A percentile compares a stretch with the other conserved stretches of the same genome.
phyloP scores from a whole-genome alignment of 2,888 invertebrate genomes.

The Cryptocephalus primarius region DNA sequence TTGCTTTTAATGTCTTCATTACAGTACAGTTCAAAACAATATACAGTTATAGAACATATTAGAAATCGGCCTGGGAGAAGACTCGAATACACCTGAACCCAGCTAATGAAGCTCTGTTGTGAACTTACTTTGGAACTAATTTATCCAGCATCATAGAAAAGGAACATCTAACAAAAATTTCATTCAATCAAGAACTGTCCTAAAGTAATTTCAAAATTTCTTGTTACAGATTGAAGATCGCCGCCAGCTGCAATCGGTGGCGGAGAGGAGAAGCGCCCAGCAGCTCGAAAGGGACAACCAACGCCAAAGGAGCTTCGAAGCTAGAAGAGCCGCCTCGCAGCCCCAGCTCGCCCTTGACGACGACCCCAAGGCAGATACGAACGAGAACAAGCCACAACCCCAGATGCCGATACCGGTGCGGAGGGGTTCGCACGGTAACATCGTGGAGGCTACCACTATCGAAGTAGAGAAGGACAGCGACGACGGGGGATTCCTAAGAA shows the following conservation, averaged over 20 bases:
- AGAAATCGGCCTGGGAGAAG: no score
- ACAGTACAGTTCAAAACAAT: no score
- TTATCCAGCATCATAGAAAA: no score
- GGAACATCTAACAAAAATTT: no score
- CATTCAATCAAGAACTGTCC: no score
- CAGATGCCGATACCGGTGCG: conserved; percentile 32
- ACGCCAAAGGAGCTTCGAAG: conserved; percentile 47
- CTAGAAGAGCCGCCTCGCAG: conserved; percentile 52
- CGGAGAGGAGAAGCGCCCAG: conserved; percentile 49
- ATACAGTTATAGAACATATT: no score
- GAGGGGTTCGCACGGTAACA: conserved; percentile 50
- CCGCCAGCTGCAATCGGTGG: conserved; percentile 15
- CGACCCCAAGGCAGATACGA: conserved; percentile 25
- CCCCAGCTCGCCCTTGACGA: conserved; percentile 52
- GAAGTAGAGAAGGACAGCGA: conserved; percentile 28
- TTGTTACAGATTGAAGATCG: conserved; percentile 4
- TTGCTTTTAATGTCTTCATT: no score
- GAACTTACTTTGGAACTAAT: no score
- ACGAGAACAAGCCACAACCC: conserved; percentile 26
- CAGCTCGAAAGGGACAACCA: conserved; percentile 50
- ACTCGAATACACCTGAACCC: no score
- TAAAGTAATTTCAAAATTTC: no score
- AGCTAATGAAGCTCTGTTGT: no score
- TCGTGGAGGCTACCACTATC: conserved; percentile 36
- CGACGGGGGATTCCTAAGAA: conserved; percentile 48